These are phyloP conservation scores for Lordiphosa mommai DNA, from an alignment of 1,140 invertebrate species.

Conservation along the genomic window DNA sequence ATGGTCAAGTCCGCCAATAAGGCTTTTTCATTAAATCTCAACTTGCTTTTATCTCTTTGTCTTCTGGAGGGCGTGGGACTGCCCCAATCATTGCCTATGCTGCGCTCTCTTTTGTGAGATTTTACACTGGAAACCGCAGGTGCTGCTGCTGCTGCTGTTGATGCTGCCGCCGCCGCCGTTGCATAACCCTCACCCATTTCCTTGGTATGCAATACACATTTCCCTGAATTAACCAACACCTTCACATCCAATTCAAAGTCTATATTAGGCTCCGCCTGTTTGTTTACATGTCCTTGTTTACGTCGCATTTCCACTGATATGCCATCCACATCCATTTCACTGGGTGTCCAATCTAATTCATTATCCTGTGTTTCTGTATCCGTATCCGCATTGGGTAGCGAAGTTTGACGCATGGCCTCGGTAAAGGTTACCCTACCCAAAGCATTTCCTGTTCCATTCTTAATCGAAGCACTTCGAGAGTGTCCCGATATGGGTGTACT, in stretches of 20 bases:
- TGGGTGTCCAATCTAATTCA: conserved; percentile 82
- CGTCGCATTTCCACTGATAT: conserved; percentile 84
- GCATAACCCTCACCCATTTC: conserved; percentile 84
- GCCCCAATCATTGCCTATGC: conserved; percentile 77
- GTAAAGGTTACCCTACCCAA: conserved; percentile 71
- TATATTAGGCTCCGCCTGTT: conserved; percentile 93
- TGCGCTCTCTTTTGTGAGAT: conserved; percentile 71
- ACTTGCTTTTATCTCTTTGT: conserved; percentile 80
- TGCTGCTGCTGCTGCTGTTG: conserved; percentile 78
- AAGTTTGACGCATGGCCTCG: conserved; percentile 82
- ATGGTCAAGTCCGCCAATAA: conserved; percentile 90
- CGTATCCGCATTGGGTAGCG: conserved; percentile 85
- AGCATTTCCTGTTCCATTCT: conserved; percentile 65
- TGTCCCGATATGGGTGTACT: conserved; percentile 86
- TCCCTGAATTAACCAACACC: conserved; percentile 97
- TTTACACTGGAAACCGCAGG: conserved; percentile 48
- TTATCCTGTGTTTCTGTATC: conserved; percentile 84
- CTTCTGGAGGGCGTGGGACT: conserved; percentile 81
- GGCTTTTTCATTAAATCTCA: conserved; percentile 80
- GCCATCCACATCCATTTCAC: conserved; percentile 83
- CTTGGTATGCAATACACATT: conserved; percentile 97
- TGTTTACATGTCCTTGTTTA: conserved; percentile 79
- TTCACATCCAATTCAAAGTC: conserved; percentile 98
- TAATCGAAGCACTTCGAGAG: conserved; percentile 86
- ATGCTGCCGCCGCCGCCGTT: conserved; percentile 48